Evolutionary conservation across 2,113 vertebrate species (phyloP).

Genomic region (Eulacestoma nigropectus): DNA sequence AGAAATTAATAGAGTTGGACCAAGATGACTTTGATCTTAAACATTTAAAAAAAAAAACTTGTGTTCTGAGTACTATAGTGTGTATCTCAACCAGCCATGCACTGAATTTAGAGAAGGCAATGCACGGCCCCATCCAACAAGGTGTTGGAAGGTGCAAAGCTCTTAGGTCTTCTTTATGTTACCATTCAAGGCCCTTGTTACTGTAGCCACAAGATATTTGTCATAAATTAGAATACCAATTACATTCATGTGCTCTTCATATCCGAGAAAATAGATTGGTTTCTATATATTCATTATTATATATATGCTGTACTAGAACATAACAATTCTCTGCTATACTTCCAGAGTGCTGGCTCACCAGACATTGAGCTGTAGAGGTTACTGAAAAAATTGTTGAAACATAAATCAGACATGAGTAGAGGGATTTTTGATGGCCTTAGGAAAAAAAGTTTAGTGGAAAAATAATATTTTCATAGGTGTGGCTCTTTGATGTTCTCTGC

Average conservation of each 20-base stretch:
- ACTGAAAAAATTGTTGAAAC: background rate
- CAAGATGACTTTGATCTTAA: background rate
- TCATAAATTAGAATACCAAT: conserved; percentile 2
- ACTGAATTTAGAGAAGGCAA: background rate
- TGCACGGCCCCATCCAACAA: background rate
- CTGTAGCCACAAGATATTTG: background rate
- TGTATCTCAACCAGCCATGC: background rate
- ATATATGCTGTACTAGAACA: background rate
- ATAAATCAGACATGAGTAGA: background rate
- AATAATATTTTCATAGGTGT: conserved; percentile 36
- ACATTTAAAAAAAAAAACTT: background rate
- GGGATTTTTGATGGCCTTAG: background rate
- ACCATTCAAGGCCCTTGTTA: background rate
- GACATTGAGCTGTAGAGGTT: background rate
- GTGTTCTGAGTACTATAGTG: accelerated
- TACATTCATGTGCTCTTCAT: background rate
- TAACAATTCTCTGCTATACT: background rate
- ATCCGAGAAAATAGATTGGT: background rate
- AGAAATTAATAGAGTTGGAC: background rate
- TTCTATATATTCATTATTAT: background rate
- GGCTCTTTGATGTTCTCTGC: background rate
- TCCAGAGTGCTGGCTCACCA: background rate
- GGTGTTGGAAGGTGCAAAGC: background rate
- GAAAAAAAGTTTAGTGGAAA: conserved; percentile 5
- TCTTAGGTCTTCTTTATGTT: background rate